Evolutionary conservation across 2,888 invertebrate species (phyloP).

Genomic region (Drosophila subsilvestris): DNA sequence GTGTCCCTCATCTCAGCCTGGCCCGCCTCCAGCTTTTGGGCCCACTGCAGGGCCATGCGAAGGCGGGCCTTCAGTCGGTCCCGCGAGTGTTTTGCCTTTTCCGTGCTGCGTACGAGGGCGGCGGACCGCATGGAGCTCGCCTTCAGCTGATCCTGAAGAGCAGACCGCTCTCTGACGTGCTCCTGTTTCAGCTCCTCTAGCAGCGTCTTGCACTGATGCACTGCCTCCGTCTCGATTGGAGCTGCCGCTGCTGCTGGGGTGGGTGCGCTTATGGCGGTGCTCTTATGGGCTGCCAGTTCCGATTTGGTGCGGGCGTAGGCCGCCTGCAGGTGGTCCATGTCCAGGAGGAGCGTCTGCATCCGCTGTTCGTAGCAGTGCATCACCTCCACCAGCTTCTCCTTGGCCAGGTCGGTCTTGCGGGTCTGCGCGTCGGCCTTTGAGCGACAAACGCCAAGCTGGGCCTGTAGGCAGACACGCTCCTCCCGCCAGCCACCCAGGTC

Average conservation of each 20-base stretch:
- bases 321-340: slow-evolving; percentile 83
- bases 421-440: slow-evolving; percentile 83
- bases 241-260: slow-evolving; percentile 5
- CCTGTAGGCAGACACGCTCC: slow-evolving; percentile 82
- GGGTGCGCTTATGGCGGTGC: slow-evolving; percentile 31
- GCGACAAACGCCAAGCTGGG: slow-evolving; percentile 82
- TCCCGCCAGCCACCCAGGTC: slow-evolving; percentile 83
- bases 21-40: slow-evolving; percentile 81
- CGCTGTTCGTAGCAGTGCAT: slow-evolving; percentile 90
- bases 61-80: slow-evolving; percentile 82
- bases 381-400: slow-evolving; percentile 90
- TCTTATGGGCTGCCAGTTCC: slow-evolving; percentile 79
- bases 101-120: slow-evolving; percentile 70
- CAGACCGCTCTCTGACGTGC: slow-evolving; percentile 87
- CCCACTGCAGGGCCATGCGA: slow-evolving; percentile 82
- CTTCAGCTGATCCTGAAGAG: slow-evolving; percentile 66
- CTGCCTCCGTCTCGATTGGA: slow-evolving; percentile 84
- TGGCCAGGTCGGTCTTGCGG: slow-evolving; percentile 89
- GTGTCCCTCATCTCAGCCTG: slow-evolving; percentile 79
- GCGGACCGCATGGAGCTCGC: slow-evolving; percentile 51
- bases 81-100: slow-evolving; percentile 80
- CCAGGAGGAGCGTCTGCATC: slow-evolving; percentile 85
- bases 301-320: slow-evolving; percentile 82
- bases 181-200: slow-evolving; percentile 91
- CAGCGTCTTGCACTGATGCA: slow-evolving; percentile 90